Evolutionary conservation across 2,888 invertebrate species (phyloP).

Genomic region (Cynaeus angustus): DNA sequence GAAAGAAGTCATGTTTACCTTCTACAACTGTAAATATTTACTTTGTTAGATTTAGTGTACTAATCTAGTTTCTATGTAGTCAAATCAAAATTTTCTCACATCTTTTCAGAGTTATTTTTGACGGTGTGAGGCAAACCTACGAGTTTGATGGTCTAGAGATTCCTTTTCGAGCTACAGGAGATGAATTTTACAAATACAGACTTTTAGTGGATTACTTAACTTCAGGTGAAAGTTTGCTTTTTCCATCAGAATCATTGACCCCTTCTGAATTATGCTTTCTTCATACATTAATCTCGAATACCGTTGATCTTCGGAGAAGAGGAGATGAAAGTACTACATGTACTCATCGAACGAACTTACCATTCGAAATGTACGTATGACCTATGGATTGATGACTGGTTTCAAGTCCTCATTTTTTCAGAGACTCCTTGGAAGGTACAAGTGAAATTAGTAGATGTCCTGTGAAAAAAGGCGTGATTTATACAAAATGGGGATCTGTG

Average conservation of each 20-base stretch:
- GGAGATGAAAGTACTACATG: constrained; percentile 76
- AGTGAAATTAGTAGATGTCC: constrained; percentile 72
- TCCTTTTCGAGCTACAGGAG: constrained; percentile 76
- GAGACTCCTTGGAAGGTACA: constrained; percentile 34
- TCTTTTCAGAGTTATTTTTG: constrained; percentile 74
- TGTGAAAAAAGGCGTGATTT: constrained; percentile 79
- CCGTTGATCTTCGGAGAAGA: constrained; percentile 75
- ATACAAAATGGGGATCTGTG: constrained; percentile 78
- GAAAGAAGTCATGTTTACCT: too few species aligned
- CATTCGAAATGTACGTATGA: constrained; percentile 28
- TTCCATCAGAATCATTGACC: constrained; percentile 67
- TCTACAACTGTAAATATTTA: not conserved
- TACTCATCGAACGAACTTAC: constrained; percentile 58
- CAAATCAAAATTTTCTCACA: not conserved
- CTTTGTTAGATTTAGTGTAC: too few species aligned
- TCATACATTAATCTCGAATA: constrained; percentile 77
- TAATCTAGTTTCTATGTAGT: too few species aligned
- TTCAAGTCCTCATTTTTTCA: constrained; percentile 8
- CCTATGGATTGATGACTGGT: not conserved
- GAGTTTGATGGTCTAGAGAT: constrained; percentile 62
- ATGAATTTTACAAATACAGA: constrained; percentile 76
- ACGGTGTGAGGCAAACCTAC: constrained; percentile 76
- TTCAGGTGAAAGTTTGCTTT: constrained; percentile 69
- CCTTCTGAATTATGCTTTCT: constrained; percentile 72
- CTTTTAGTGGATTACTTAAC: constrained; percentile 76